Conservation (phyloP, 2,113 vertebrate genomes). For the Cinclus mexicanus region DNA sequence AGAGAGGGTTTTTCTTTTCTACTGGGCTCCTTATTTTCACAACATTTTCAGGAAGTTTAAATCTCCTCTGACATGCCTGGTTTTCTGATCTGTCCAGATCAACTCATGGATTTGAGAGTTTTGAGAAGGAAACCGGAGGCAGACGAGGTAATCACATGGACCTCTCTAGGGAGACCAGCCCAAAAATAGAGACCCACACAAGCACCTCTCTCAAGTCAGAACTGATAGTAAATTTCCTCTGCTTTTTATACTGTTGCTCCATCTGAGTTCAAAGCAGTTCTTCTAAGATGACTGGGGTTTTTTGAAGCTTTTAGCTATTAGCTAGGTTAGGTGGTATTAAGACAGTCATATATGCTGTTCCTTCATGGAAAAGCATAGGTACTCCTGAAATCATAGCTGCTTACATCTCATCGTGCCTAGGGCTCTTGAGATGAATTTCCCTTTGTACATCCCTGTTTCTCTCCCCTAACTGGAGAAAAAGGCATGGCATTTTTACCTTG, state of each 20-base stretch:
- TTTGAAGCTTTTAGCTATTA: not conserved
- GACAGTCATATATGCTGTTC: not conserved
- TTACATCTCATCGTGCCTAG: not conserved
- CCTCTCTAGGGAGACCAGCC: not conserved
- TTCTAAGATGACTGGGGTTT: not conserved
- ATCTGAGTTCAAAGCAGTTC: not conserved
- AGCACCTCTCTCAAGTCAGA: not conserved
- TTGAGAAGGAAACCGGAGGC: not conserved
- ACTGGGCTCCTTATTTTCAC: not conserved
- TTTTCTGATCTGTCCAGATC: not conserved
- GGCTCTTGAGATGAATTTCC: not conserved
- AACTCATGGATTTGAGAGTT: not conserved
- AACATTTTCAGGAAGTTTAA: not conserved
- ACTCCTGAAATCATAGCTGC: not conserved
- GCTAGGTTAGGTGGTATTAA: not conserved
- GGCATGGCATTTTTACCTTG: not conserved
- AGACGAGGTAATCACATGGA: not conserved
- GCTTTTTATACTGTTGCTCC: not conserved
- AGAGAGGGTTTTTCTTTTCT: not conserved
- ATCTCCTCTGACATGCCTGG: not conserved
- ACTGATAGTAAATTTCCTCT: not conserved
- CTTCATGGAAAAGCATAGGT: not conserved
- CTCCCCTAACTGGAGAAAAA: not conserved
- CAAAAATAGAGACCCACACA: not conserved
- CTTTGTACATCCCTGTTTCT: not conserved